Conservation (phyloP, 2,113 vertebrate genomes). For the Sterrhoptilus dennistouni region DNA sequence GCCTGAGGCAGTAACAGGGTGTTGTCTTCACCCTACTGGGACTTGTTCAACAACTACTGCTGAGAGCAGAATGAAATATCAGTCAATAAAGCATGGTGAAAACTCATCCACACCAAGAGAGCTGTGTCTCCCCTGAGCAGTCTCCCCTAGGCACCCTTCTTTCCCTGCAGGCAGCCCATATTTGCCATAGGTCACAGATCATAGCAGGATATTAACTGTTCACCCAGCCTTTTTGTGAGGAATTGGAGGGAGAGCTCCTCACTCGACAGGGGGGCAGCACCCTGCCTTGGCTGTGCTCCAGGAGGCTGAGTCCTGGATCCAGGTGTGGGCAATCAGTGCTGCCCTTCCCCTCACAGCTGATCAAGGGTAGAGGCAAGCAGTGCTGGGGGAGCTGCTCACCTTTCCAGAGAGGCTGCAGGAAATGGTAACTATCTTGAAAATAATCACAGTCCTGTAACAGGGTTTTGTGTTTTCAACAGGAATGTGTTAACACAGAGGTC, state of each 20-base stretch:
- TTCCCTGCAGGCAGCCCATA: rapidly evolving
- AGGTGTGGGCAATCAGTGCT: conserved; percentile 1
- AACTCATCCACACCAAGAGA: not conserved
- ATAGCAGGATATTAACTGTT: rapidly evolving
- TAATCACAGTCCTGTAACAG: rapidly evolving
- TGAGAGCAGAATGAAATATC: not conserved
- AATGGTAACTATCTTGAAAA: not conserved
- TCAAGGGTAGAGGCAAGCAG: not conserved
- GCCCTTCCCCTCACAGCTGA: not conserved
- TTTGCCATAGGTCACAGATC: not conserved
- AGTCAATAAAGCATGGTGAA: not conserved
- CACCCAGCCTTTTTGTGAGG: not conserved
- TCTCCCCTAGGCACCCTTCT: rapidly evolving
- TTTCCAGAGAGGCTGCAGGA: not conserved
- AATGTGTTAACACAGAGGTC: rapidly evolving
- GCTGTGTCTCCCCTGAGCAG: not conserved
- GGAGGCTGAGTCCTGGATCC: not conserved
- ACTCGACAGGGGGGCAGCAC: rapidly evolving
- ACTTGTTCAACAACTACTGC: rapidly evolving
- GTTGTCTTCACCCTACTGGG: not conserved
- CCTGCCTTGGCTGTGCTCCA: not conserved
- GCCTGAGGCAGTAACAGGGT: rapidly evolving
- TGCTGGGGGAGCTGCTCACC: rapidly evolving
- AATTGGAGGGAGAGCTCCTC: rapidly evolving
- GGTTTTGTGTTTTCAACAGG: not conserved